phyloP scores from a whole-genome alignment of 2,113 vertebrate genomes.

The Ammodytes dubius region DNA sequence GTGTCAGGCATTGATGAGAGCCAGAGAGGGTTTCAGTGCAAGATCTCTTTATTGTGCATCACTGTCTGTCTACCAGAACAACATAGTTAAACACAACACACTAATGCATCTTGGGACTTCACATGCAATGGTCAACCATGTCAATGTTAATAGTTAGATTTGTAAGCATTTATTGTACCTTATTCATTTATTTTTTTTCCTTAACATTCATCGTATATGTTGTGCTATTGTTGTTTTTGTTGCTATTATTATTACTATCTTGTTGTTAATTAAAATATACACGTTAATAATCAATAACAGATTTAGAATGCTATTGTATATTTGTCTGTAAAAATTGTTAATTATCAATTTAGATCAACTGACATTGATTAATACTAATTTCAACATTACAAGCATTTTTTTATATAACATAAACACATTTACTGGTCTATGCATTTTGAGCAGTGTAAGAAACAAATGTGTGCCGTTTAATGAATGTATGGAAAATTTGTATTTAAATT shows the following conservation, averaged over 20 bases:
- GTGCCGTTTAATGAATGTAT: not conserved
- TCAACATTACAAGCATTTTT: not conserved
- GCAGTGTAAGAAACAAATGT: not conserved
- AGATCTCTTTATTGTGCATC: slow-evolving; percentile 52
- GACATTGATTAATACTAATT: not conserved
- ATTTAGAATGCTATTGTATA: not conserved
- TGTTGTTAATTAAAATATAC: not conserved
- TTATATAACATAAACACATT: not conserved
- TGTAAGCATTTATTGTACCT: not conserved
- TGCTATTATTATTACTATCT: not conserved
- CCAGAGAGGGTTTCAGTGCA: slow-evolving; percentile 53
- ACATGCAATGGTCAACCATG: not conserved
- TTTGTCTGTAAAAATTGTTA: not conserved
- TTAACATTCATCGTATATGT: not conserved
- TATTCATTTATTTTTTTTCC: not conserved
- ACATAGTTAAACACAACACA: not conserved
- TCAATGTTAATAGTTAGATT: not conserved
- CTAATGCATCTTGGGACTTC: not conserved
- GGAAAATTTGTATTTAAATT: not conserved
- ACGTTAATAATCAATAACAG: not conserved
- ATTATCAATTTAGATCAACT: not conserved
- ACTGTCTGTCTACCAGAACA: slow-evolving; percentile 26
- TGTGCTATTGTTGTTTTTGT: not conserved
- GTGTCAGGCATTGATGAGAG: slow-evolving; percentile 66
- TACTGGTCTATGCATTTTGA: not conserved